Evolutionary conservation across 1,140 invertebrate genomes (phyloP), one percentile per base, ranked within the genome.

Genomic region (Drosophila watanabei): DNA sequence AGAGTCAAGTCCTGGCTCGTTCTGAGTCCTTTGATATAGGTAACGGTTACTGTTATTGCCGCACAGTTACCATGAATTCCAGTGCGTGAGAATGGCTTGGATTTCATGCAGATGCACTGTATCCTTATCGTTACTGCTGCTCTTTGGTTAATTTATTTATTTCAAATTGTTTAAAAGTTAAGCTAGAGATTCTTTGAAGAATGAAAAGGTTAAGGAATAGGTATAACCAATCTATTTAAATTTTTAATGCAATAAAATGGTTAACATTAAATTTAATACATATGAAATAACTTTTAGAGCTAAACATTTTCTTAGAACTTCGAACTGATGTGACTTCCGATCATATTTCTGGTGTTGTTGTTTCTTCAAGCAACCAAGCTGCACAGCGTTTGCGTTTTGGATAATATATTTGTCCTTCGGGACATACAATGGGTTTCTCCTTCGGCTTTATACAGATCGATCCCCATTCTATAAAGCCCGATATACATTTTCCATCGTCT

Each of bases 11-110:
- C 39, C 51, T 39, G 45, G 43, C 16, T 16, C 60, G 64, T 33
- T 51, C 41, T 32, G 32, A 52, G 51, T 46, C 63, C 56, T 70
- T 66, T 60, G 39, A 75, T 65, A 79, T 57, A 16, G 35, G 13
- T 18, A 58, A 70, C 45, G 37, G 46, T 37, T 60, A 51, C 54
- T n/a, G 28, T 46, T 58, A 48, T 46, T 59, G 69, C 45, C 20
- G 28, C 33, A 32, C 30, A 24, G 18, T 28, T 41, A 16, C 33
- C 48, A 20, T 32, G 37, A 51, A 24, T 57, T 59, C 0, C 43
- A n/a, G 30, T 63, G 35, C 30, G 46, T 70, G 28, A 4, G n/a
- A 64, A 35, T 30, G 37, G 32, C 18, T 33, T 32, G 24, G 20
- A 7, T 18, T 54, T 14, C 6, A 56, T n/a, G 35, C 33, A 57